These are phyloP conservation scores for Heterohyrax brucei DNA, from an alignment of 2,797 vertebrate species.

Conservation along the genomic window DNA sequence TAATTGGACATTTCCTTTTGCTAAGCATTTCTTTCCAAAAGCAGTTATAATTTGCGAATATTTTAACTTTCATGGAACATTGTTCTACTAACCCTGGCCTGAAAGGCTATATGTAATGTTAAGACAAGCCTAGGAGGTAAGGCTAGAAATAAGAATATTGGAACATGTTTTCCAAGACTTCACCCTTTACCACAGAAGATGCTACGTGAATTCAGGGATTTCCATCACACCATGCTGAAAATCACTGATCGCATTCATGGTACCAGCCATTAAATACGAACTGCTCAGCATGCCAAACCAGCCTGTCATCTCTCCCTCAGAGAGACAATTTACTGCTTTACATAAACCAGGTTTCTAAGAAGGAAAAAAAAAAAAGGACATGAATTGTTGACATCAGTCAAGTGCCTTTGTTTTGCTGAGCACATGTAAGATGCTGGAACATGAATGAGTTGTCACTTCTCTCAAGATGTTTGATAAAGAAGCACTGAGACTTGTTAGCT, in stretches of 20 bases:
- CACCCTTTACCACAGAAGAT: background rate
- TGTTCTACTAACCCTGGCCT: background rate
- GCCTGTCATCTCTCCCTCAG: background rate
- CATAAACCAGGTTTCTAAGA: slow-evolving; percentile 41
- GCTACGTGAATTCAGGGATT: background rate
- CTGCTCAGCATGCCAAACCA: slow-evolving; percentile 31
- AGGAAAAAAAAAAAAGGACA: slow-evolving; percentile 46
- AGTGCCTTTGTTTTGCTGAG: slow-evolving; percentile 54
- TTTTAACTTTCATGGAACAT: background rate
- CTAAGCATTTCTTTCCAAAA: slow-evolving; percentile 37
- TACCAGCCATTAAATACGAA: background rate
- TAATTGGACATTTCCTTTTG: background rate
- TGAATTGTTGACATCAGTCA: background rate
- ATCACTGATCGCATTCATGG: slow-evolving; percentile 36
- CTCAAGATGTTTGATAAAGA: slow-evolving; percentile 62
- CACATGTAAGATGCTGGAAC: slow-evolving; percentile 48
- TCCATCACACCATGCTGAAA: background rate
- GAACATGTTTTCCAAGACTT: background rate
- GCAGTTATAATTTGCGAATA: background rate
- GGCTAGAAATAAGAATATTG: background rate
- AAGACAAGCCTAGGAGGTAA: background rate
- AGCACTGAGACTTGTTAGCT: slow-evolving; percentile 5
- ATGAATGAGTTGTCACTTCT: background rate
- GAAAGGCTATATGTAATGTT: background rate
- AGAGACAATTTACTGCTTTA: slow-evolving; percentile 62